These are phyloP conservation scores for Garra rufa DNA, from an alignment of 2,113 vertebrate genomes.

Conservation along the genomic window DNA sequence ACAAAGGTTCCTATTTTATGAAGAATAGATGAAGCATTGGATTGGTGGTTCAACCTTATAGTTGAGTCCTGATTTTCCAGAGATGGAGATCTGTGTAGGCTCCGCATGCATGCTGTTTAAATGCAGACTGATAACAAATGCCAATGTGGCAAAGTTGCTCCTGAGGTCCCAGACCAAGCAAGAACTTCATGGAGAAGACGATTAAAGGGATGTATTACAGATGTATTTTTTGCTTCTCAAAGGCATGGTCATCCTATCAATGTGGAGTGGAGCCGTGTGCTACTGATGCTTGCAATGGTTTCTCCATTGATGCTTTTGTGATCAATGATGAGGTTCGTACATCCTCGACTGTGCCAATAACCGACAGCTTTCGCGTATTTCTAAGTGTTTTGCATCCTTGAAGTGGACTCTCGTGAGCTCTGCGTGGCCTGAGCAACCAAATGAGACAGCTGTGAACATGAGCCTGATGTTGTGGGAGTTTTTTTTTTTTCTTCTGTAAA, in stretches of 20 bases:
- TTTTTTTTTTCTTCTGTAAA: constrained; percentile 56
- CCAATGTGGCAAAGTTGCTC: not conserved
- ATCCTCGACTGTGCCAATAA: constrained; percentile 68
- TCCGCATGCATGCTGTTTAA: constrained; percentile 14
- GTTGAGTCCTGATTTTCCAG: not conserved
- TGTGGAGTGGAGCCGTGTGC: constrained; percentile 59
- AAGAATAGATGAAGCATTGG: not conserved
- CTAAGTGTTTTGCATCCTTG: constrained; percentile 54
- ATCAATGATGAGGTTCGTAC: constrained; percentile 31
- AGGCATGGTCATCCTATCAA: constrained; percentile 61
- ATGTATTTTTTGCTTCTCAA: constrained; percentile 45
- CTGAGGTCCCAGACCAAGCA: not conserved
- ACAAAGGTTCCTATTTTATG: not conserved
- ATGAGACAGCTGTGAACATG: constrained; percentile 52
- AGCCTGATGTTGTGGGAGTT: constrained; percentile 60
- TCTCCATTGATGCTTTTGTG: constrained; percentile 56
- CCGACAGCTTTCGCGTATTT: constrained; percentile 53
- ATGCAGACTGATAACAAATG: not conserved
- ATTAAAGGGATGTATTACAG: too few relatives aligned
- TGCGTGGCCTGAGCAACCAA: constrained; percentile 47
- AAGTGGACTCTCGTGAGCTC: constrained; percentile 52
- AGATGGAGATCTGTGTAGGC: not conserved
- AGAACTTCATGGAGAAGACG: not conserved
- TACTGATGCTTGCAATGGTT: constrained; percentile 57
- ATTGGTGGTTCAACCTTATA: not conserved